phyloP scores from a whole-genome alignment of 1,140 invertebrate species.

The Drosophila fuyamai region DNA sequence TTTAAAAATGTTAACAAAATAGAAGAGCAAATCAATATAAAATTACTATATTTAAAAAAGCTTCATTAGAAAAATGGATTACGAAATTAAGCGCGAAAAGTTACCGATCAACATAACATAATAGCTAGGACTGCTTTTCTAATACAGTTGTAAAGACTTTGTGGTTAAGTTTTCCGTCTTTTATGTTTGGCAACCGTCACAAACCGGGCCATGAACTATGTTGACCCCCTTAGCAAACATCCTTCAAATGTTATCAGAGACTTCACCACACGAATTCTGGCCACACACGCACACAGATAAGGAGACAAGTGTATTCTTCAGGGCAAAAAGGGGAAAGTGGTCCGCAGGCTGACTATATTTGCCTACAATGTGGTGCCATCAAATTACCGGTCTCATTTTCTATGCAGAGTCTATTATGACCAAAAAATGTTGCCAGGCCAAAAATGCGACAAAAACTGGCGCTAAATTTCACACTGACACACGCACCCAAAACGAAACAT shows the following conservation, averaged over 20 bases:
- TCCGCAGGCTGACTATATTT: conserved; percentile 72
- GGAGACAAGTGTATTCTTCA: not conserved
- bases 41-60: no score
- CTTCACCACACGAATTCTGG: conserved; percentile 16
- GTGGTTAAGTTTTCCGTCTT: conserved; percentile 27
- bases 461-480: conserved; percentile 78
- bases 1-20: no score
- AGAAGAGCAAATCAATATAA: no score
- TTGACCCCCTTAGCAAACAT: conserved; percentile 14
- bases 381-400: conserved; percentile 80
- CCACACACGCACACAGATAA: conserved; percentile 11
- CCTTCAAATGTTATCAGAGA: conserved; percentile 34
- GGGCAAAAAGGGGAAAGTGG: not conserved
- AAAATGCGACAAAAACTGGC: conserved; percentile 79
- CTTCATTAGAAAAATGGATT: no score
- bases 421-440: conserved; percentile 59
- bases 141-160: not conserved
- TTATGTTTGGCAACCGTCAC: conserved; percentile 8
- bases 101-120: no score
- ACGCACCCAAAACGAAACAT: conserved; percentile 35
- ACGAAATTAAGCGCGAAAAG: no score
- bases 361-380: conserved; percentile 76
- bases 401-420: conserved; percentile 77
- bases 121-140: not conserved
- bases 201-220: conserved; percentile 20